Conservation (phyloP, 2,888 invertebrate species). For the Cerceris ruficornis region DNA sequence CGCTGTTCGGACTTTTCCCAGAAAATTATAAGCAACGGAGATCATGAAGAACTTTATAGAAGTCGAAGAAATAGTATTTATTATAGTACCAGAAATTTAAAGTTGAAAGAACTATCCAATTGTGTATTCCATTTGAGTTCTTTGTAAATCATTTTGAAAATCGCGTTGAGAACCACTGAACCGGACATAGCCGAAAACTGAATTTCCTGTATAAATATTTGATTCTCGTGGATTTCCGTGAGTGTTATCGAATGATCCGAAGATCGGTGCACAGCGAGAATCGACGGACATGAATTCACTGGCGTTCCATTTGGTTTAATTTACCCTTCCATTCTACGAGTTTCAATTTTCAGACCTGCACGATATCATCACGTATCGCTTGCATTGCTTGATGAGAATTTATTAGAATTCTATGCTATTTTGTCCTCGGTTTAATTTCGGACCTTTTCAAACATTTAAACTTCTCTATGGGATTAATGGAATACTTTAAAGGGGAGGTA, state of each 20-base stretch:
- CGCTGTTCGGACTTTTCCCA: too few relatives aligned
- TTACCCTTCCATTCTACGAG: slow-evolving; percentile 18
- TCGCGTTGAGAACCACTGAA: slow-evolving; percentile 48
- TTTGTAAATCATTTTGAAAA: slow-evolving; percentile 36
- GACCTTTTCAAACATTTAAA: too few relatives aligned
- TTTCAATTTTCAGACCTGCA: neutral
- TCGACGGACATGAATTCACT: slow-evolving; percentile 16
- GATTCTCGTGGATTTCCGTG: slow-evolving; percentile 47
- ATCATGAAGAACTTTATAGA: too few relatives aligned
- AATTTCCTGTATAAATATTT: slow-evolving; percentile 61
- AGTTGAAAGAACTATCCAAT: slow-evolving; percentile 17
- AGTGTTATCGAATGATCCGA: slow-evolving; percentile 16
- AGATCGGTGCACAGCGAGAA: slow-evolving; percentile 21
- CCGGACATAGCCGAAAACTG: slow-evolving; percentile 34
- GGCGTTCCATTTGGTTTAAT: slow-evolving; percentile 21
- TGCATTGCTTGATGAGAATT: too few relatives aligned
- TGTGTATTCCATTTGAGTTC: slow-evolving; percentile 49
- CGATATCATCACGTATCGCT: too few relatives aligned
- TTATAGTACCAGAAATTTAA: too few relatives aligned
- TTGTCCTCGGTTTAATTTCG: too few relatives aligned
- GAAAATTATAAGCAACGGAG: too few relatives aligned
- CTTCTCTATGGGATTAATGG: too few relatives aligned
- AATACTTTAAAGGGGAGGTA: too few relatives aligned
- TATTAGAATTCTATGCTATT: too few relatives aligned
- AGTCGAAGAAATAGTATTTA: too few relatives aligned